phyloP scores from a whole-genome alignment of 92 coral and sea anemone species.

The Porites lobata region DNA sequence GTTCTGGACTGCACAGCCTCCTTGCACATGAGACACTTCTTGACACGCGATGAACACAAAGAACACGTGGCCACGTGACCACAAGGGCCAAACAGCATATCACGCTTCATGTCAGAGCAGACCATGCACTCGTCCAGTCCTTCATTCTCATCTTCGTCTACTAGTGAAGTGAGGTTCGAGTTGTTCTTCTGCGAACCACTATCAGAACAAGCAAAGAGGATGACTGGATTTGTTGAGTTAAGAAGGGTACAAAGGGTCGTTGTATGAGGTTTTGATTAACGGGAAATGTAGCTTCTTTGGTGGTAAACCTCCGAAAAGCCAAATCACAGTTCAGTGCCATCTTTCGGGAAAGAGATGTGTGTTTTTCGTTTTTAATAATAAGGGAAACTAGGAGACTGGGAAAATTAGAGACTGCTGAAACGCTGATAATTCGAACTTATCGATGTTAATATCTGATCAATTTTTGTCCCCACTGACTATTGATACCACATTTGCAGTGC shows the following conservation, averaged over 20 bases:
- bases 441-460: too few species aligned
- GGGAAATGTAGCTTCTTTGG: too few species aligned
- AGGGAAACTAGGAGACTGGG: too few species aligned
- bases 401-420: too few species aligned
- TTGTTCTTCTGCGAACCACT: conserved; percentile 67
- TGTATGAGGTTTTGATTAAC: too few species aligned
- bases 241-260: background rate
- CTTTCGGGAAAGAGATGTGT: too few species aligned
- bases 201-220: conserved; percentile 6
- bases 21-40: conserved; percentile 97
- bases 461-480: too few species aligned
- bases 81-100: conserved; percentile 98
- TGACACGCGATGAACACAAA: conserved; percentile 96
- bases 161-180: conserved; percentile 23
- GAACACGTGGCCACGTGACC: conserved; percentile 98
- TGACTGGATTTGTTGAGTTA: background rate
- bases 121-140: conserved; percentile 96
- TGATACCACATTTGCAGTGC: too few species aligned
- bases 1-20: conserved; percentile 97
- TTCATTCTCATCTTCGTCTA: conserved; percentile 67
- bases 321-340: too few species aligned
- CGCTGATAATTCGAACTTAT: too few species aligned
- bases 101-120: conserved; percentile 96
- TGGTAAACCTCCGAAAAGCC: too few species aligned
- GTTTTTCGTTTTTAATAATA: too few species aligned